A percentile compares a stretch with the other conserved stretches of the same genome.
phyloP scores from a whole-genome alignment of 2,113 vertebrate genomes.

The Sitta europaea region DNA sequence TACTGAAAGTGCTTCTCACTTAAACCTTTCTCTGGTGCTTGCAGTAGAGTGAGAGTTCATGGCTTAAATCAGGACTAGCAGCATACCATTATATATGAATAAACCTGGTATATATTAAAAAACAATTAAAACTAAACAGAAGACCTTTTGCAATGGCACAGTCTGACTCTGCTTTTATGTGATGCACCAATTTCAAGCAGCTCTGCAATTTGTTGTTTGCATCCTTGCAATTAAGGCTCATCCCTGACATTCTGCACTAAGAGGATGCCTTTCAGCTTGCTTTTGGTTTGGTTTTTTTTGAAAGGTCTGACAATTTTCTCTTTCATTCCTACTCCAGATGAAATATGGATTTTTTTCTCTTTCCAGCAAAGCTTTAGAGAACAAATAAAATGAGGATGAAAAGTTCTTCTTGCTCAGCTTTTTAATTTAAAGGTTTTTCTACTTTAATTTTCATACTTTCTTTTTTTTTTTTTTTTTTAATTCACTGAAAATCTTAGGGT shows the following conservation, averaged over 20 bases:
- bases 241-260: background rate
- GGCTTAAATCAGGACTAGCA: background rate
- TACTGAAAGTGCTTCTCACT: background rate
- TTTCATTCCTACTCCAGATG: background rate
- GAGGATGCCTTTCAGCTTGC: background rate
- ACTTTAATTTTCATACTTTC: background rate
- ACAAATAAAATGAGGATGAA: conserved; percentile 20
- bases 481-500: background rate
- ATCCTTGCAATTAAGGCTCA: background rate
- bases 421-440: background rate
- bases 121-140: background rate
- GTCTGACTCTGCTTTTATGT: background rate
- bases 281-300: background rate
- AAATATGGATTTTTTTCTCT: background rate
- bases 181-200: background rate
- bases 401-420: background rate
- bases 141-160: background rate
- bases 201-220: background rate
- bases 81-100: background rate
- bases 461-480: background rate
- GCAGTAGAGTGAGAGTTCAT: background rate
- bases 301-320: background rate
- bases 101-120: background rate
- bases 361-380: background rate
- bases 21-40: background rate